Base-by-base conservation (phyloP, 2,113 vertebrate species). In the Parus major region DNA sequence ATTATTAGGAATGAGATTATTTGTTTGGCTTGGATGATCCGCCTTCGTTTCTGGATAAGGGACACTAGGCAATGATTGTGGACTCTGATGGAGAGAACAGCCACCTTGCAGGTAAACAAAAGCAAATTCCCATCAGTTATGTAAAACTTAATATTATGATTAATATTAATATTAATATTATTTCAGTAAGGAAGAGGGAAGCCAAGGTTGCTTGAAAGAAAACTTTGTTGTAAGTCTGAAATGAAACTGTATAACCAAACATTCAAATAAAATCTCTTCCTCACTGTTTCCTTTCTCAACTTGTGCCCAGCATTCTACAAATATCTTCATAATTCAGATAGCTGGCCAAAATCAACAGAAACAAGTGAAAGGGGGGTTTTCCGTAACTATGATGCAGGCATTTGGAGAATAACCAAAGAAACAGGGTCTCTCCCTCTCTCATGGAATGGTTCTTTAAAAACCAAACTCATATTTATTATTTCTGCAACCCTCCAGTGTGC, bases 11-110 rank as follows among this genome's bases (percentile, higher is more conserved):
- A 94, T 35, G 91, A 95, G 96, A 88, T 96, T 97, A 95, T 91
- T 95, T 91, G 95, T 94, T 95, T 96, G 97, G 93, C 96, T 97
- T 88, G 96, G 96, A 94, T 95, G 94, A 82, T 98, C 98, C 87
- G 90, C 82, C 92, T 97, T 98, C 95, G 96, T 82, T 96, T 98
- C 98, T 97, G 95, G 80, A 90, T 87, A 94, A 91, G 97, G 85
- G 73, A 98, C 12, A 33, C 46, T 95, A 95, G 97, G 95, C 83
- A 96, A 39, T 42, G 92, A 91, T 23, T 95, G 93, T 52, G 88
- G 71, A 92, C 64, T 93, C 65, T 93, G 92, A 82, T 91, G 95
- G 8, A 80, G 57, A 93, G 93, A 96, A 78, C 66, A 90, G 47
- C 86, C 88, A 95, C 95, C 94, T 97, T 92, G 75, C 36, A 89